phyloP scores from a whole-genome alignment of 2,888 invertebrate species.

The Arrhopalites spinosus region DNA sequence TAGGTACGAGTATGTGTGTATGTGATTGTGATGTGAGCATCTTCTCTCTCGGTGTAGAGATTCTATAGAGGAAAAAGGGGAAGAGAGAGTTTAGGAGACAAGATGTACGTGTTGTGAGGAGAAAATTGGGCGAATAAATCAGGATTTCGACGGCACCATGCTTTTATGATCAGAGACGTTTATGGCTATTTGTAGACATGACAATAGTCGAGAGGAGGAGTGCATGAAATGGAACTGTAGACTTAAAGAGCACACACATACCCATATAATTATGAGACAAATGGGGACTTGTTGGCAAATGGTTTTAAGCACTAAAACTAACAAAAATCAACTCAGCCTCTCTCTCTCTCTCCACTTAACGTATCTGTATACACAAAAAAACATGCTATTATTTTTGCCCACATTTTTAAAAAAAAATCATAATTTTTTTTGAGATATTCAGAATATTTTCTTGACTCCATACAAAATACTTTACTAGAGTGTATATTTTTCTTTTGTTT shows the following conservation, averaged over 20 bases:
- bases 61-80: neutral
- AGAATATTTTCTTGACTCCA: too few relatives aligned
- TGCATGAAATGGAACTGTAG: conserved; percentile 22
- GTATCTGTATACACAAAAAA: too few relatives aligned
- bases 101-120: conserved; percentile 21
- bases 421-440: too few relatives aligned
- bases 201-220: conserved; percentile 28
- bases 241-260: neutral
- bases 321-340: neutral
- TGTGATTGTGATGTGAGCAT: neutral
- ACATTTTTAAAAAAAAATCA: too few relatives aligned
- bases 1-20: neutral
- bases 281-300: conserved; percentile 32
- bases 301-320: conserved; percentile 3
- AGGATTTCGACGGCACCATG: conserved; percentile 40
- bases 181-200: conserved; percentile 37
- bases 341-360: too few relatives aligned
- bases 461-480: too few relatives aligned
- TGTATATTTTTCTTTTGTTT: too few relatives aligned
- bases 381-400: too few relatives aligned
- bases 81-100: conserved; percentile 8
- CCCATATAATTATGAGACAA: conserved; percentile 23
- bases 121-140: conserved; percentile 41
- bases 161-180: conserved; percentile 41
- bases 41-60: neutral